Evolutionary conservation across 1,140 invertebrate genomes (phyloP).

Genomic region (Sitophilus oryzae): DNA sequence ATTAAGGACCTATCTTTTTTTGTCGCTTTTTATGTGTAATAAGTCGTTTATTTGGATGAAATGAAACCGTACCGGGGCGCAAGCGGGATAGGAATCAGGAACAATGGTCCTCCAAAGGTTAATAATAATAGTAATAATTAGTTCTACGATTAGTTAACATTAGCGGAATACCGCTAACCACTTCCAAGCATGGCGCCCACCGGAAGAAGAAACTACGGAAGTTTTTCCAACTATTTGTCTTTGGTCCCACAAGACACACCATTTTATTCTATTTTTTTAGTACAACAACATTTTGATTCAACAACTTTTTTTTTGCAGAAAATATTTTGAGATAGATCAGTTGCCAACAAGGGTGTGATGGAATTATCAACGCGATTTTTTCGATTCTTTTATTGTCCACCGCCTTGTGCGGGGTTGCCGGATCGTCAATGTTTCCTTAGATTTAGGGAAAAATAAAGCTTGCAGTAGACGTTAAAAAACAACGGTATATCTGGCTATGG

Average conservation of each 20-base stretch:
- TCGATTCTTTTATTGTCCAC: slow-evolving; percentile 40
- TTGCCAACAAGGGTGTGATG: slow-evolving; percentile 41
- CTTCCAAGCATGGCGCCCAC: not conserved
- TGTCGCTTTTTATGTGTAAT: no score
- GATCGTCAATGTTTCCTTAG: slow-evolving; percentile 18
- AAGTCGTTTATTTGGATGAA: no score
- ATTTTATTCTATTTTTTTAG: slow-evolving; percentile 34
- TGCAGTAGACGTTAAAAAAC: not conserved
- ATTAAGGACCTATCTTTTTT: no score
- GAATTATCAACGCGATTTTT: slow-evolving; percentile 23
- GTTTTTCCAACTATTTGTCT: slow-evolving; percentile 11
- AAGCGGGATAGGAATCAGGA: no score
- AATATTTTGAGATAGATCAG: slow-evolving; percentile 36
- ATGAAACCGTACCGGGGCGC: no score
- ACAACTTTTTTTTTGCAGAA: slow-evolving; percentile 44
- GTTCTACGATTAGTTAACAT: not conserved
- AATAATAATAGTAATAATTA: no score
- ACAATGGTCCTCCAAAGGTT: no score
- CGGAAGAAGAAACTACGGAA: not conserved
- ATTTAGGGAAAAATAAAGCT: not conserved
- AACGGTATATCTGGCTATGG: no score
- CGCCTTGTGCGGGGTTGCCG: no score
- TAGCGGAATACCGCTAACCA: not conserved
- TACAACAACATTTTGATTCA: slow-evolving; percentile 43
- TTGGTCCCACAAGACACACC: slow-evolving; percentile 29